Conservation (phyloP, 1,140 invertebrate genomes). For the Brachionus koreanus region DNA sequence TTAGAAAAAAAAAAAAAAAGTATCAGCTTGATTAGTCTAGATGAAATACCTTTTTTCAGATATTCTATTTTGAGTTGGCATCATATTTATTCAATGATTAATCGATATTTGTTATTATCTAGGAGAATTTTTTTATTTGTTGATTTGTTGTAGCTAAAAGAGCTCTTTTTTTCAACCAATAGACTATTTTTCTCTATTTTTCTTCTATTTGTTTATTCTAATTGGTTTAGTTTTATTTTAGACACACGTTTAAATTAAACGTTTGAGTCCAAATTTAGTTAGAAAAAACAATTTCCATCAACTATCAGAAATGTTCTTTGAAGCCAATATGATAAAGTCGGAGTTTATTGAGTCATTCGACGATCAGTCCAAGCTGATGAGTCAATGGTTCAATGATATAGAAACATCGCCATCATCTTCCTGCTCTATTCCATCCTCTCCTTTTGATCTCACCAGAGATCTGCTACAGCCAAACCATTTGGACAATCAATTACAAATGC, state of each 20-base stretch:
- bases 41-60: background rate
- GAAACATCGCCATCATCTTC: background rate
- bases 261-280: background rate
- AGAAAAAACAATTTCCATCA: background rate
- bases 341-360: constrained; percentile 12
- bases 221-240: background rate
- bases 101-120: background rate
- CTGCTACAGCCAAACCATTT: background rate
- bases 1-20: background rate
- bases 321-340: background rate
- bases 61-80: background rate
- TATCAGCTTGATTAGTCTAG: background rate
- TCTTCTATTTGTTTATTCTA: background rate
- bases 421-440: background rate
- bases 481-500: background rate
- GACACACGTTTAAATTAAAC: constrained; percentile 15
- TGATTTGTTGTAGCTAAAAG: background rate
- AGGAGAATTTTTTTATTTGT: background rate
- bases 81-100: constrained; percentile 3
- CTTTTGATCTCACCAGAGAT: background rate
- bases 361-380: background rate
- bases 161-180: background rate
- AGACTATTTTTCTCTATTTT: background rate
- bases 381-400: background rate
- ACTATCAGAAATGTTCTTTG: constrained; percentile 21